A percentile compares a stretch with the other conserved stretches of the same genome.
phyloP scores from a whole-genome alignment of 2,888 invertebrate species.

The Xiphydria camelus region DNA sequence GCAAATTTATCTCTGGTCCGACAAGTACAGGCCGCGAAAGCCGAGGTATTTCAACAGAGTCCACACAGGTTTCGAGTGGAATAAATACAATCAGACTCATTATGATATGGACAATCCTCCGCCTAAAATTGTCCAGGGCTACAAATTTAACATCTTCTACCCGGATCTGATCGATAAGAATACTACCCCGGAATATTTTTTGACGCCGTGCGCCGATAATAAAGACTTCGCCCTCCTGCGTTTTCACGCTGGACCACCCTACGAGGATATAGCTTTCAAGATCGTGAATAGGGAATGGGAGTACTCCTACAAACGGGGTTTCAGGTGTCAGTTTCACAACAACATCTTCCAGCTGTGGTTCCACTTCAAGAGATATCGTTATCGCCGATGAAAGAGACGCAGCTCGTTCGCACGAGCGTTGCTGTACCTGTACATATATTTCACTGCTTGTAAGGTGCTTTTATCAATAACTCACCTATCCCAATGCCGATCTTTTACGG shows the following conservation, averaged over 20 bases:
- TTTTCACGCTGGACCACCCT: slow-evolving; percentile 98
- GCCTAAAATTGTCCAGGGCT: slow-evolving; percentile 99
- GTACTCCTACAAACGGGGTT: slow-evolving; percentile 96
- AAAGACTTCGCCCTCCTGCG: slow-evolving; percentile 91
- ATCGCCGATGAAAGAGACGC: slow-evolving; percentile 68
- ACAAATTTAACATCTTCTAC: slow-evolving; percentile 99
- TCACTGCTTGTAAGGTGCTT: no score
- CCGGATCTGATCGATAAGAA: slow-evolving; percentile 96
- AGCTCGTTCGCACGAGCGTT: neutral
- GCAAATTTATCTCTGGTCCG: slow-evolving; percentile 92
- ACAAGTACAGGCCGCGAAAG: slow-evolving; percentile 96
- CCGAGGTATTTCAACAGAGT: slow-evolving; percentile 97
- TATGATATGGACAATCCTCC: slow-evolving; percentile 99
- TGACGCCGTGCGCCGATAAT: slow-evolving; percentile 90
- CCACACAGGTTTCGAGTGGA: slow-evolving; percentile 99
- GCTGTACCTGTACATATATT: neutral
- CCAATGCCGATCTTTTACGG: no score
- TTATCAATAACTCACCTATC: no score
- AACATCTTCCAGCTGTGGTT: slow-evolving; percentile 99
- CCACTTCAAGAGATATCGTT: slow-evolving; percentile 97
- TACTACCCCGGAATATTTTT: slow-evolving; percentile 88
- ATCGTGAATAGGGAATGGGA: slow-evolving; percentile 99
- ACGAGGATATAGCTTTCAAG: slow-evolving; percentile 99
- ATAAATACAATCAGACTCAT: slow-evolving; percentile 99
- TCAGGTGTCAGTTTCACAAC: slow-evolving; percentile 98